phyloP scores from a whole-genome alignment of 37 sponge, comb jelly and placozoan genomes.

The Ianthella basta region DNA sequence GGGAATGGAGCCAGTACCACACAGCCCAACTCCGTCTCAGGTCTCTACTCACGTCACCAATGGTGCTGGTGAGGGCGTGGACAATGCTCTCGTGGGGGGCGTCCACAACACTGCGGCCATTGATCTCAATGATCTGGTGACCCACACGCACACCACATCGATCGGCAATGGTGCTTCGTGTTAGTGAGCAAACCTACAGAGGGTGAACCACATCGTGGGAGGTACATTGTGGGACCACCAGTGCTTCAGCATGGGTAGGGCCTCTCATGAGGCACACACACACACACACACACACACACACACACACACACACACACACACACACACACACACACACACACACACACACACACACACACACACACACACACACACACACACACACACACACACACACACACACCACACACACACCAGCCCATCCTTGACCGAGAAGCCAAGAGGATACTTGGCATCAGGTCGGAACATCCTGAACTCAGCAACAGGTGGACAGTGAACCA shows the following conservation, averaged over 20 bases:
- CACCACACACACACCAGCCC: conserved; percentile 73
- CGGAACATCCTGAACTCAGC: conserved; percentile 84
- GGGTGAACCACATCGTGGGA: background rate
- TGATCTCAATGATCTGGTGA: conserved; percentile 94
- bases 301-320: background rate
- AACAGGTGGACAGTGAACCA: conserved; percentile 86
- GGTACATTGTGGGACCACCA: background rate
- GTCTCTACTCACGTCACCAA: conserved; percentile 80
- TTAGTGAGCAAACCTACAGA: conserved; percentile 71
- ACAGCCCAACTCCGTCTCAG: background rate
- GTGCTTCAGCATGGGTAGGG: background rate
- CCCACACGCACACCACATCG: conserved; percentile 95
- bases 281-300: background rate
- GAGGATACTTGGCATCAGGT: conserved; percentile 92
- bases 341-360: conserved; percentile 19
- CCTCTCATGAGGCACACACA: no score
- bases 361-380: conserved; percentile 34
- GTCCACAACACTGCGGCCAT: conserved; percentile 86
- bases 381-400: conserved; percentile 1
- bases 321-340: conserved; percentile 6
- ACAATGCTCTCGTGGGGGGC: conserved; percentile 71
- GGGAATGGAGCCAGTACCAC: background rate
- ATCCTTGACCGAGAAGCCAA: conserved; percentile 94
- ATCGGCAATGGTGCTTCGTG: conserved; percentile 93
- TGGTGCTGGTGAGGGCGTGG: conserved; percentile 69